Evolutionary conservation across 2,113 vertebrate genomes (phyloP).

Genomic region (Leucopternis melanops): DNA sequence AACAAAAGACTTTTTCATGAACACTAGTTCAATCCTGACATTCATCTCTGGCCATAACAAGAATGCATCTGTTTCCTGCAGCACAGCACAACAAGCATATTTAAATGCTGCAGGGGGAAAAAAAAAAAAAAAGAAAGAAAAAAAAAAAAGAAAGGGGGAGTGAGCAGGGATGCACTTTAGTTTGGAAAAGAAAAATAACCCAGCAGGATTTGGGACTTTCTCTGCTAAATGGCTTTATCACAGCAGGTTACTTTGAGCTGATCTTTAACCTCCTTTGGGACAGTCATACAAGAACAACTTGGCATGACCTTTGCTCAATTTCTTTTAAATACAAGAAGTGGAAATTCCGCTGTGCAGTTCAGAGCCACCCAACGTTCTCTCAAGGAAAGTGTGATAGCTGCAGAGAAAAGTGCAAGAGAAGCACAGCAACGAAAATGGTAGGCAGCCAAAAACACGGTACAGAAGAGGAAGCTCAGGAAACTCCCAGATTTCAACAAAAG

Average conservation of each 20-base stretch:
- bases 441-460: slow-evolving; percentile 25
- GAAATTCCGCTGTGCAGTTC: neutral
- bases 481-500: slow-evolving; percentile 39
- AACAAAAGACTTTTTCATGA: slow-evolving; percentile 69
- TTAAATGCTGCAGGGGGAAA: neutral
- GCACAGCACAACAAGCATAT: slow-evolving; percentile 10
- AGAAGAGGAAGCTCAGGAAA: slow-evolving; percentile 12
- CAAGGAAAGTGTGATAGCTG: neutral
- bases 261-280: slow-evolving; percentile 8
- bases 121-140: neutral
- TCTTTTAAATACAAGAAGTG: neutral
- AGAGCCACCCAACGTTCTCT: neutral
- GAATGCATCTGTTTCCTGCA: slow-evolving; percentile 15
- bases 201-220: slow-evolving; percentile 10
- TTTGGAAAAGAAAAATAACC: neutral
- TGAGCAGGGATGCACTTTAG: neutral
- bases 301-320: slow-evolving; percentile 23
- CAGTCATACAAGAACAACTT: neutral
- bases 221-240: slow-evolving; percentile 23
- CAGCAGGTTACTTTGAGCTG: neutral
- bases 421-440: slow-evolving; percentile 3
- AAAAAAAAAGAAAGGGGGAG: too few species aligned
- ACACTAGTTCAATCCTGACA: slow-evolving; percentile 41
- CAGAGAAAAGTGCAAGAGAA: neutral
- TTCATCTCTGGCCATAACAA: slow-evolving; percentile 23